phyloP scores from a whole-genome alignment of 1,140 invertebrate genomes.

The Phymastichus coffea region DNA sequence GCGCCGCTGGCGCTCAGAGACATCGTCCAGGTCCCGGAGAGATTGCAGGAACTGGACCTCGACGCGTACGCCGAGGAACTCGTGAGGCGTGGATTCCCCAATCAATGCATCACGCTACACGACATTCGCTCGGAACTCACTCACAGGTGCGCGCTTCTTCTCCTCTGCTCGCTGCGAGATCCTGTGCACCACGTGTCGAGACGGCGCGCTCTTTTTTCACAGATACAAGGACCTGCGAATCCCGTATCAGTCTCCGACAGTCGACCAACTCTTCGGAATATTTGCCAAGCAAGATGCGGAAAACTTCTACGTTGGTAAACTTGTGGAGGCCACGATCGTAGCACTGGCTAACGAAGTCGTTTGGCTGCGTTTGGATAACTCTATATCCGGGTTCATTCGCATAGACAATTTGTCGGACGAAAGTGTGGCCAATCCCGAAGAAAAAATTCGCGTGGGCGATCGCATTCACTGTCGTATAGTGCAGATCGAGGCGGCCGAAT shows the following conservation, averaged over 20 bases:
- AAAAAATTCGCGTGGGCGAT: slow-evolving; percentile 83
- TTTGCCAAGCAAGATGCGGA: slow-evolving; percentile 95
- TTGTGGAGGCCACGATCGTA: slow-evolving; percentile 74
- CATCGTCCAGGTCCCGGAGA: slow-evolving; percentile 92
- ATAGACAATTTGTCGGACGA: slow-evolving; percentile 95
- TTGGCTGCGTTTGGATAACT: slow-evolving; percentile 88
- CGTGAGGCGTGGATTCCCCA: slow-evolving; percentile 92
- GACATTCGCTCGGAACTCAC: slow-evolving; percentile 96
- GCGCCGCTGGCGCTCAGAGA: slow-evolving; percentile 95
- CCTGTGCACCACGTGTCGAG: too few species aligned
- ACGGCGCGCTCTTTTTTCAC: too few species aligned
- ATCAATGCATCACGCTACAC: slow-evolving; percentile 96
- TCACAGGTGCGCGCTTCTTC: slow-evolving; percentile 24
- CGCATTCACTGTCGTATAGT: slow-evolving; percentile 91
- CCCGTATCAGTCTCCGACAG: slow-evolving; percentile 74
- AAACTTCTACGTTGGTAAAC: slow-evolving; percentile 91
- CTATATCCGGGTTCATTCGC: slow-evolving; percentile 90
- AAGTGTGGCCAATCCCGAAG: slow-evolving; percentile 88
- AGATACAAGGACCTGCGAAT: slow-evolving; percentile 92
- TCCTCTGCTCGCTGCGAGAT: too few species aligned
- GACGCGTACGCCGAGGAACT: slow-evolving; percentile 98
- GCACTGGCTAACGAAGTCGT: slow-evolving; percentile 85
- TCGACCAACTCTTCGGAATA: slow-evolving; percentile 91
- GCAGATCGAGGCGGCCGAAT: slow-evolving; percentile 94
- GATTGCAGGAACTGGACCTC: slow-evolving; percentile 94